These are phyloP conservation scores for Phaenicophaeus curvirostris DNA, from an alignment of 2,797 vertebrate genomes.

Conservation along the genomic window DNA sequence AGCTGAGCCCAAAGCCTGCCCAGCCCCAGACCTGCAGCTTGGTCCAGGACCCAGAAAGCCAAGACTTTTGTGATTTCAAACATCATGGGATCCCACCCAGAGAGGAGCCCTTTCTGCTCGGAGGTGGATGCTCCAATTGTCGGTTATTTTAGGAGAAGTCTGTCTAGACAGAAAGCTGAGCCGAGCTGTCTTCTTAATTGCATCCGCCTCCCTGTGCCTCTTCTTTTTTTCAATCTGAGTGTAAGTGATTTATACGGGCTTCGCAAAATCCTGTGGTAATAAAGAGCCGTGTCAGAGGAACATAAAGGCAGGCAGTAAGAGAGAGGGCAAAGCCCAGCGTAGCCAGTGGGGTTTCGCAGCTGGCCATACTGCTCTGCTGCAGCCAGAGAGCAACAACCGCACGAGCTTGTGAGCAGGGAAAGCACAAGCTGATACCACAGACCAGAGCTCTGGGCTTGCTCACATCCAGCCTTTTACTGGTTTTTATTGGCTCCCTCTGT, in stretches of 20 bases:
- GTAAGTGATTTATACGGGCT: neutral
- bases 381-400: neutral
- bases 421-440: neutral
- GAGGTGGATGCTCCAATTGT: conserved; percentile 10
- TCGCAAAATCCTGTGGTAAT: neutral
- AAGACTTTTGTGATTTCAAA: neutral
- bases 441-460: neutral
- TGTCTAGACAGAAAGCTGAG: conserved; percentile 49
- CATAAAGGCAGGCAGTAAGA: neutral
- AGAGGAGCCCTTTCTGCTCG: neutral
- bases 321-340: neutral
- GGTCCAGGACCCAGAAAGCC: neutral
- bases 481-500: neutral
- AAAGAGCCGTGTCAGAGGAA: neutral
- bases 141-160: conserved; percentile 7
- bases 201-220: conserved; percentile 1
- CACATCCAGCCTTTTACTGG: neutral
- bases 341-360: neutral
- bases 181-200: conserved; percentile 19
- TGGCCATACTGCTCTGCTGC: neutral
- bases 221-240: neutral
- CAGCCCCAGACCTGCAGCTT: neutral
- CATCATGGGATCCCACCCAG: rapidly evolving
- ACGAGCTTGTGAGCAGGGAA: neutral
- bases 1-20: neutral